Conservation (phyloP, 1,140 invertebrate species). For the Drosophila jambulina region DNA sequence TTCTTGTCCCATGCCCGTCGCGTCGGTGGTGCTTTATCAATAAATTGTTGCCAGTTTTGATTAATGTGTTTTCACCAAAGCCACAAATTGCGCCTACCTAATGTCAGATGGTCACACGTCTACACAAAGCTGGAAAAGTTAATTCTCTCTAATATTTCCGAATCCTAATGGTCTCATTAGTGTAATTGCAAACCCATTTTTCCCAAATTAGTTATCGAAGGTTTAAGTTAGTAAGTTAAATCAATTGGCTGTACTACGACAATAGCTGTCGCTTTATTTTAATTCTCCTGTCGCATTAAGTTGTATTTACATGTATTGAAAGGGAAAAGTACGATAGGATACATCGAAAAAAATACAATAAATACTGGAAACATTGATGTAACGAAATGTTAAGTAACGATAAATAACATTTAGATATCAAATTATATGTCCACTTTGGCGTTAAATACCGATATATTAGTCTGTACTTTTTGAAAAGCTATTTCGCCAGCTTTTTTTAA, state of each 20-base stretch:
- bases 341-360: background rate
- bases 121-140: conserved; percentile 25
- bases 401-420: background rate
- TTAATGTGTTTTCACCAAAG: conserved; percentile 56
- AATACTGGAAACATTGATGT: background rate
- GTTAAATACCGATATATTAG: background rate
- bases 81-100: conserved; percentile 12
- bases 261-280: background rate
- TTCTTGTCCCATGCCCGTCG: conserved; percentile 6
- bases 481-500: too few species aligned
- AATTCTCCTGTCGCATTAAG: background rate
- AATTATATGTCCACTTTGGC: background rate
- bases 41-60: conserved; percentile 60
- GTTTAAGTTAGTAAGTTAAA: background rate
- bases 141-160: conserved; percentile 43
- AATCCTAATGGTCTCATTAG: conserved; percentile 33
- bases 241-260: background rate
- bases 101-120: conserved; percentile 10
- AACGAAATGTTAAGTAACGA: background rate
- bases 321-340: background rate
- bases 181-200: conserved; percentile 28
- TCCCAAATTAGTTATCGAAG: background rate
- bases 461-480: too few species aligned
- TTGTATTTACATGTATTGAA: background rate
- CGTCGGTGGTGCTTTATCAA: conserved; percentile 57